Conservation (phyloP, 2,888 invertebrate species). For the Rhabditoides inermis region DNA sequence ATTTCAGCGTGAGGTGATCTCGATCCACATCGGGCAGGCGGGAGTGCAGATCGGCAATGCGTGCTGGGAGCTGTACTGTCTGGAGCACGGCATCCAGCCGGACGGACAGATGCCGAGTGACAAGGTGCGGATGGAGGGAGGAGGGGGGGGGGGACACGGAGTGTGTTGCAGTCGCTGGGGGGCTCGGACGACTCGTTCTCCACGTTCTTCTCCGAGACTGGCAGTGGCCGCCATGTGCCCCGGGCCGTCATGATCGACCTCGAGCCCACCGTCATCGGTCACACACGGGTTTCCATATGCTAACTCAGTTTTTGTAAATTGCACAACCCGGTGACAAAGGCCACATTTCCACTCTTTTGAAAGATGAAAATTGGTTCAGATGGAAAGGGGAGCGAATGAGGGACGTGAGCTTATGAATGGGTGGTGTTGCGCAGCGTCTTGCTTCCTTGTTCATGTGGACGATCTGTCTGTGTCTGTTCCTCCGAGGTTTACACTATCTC, state of each 20-base stretch:
- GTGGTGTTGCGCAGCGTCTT: no score
- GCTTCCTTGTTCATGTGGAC: no score
- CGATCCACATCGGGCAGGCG: slow-evolving; percentile 42
- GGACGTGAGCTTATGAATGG: no score
- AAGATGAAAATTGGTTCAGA: no score
- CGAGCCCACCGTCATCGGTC: slow-evolving; percentile 87
- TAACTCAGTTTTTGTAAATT: no score
- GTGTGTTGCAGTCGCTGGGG: slow-evolving; percentile 50
- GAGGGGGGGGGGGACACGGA: no score
- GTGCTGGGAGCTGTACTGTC: slow-evolving; percentile 60
- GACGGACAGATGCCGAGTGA: slow-evolving; percentile 44
- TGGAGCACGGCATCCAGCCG: slow-evolving; percentile 59
- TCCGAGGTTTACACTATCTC: no score
- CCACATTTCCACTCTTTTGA: no score
- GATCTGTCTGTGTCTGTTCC: no score
- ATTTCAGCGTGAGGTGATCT: slow-evolving; percentile 43
- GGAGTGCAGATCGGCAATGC: slow-evolving; percentile 54
- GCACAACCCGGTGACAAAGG: no score
- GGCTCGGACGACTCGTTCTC: slow-evolving; percentile 78
- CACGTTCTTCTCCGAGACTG: slow-evolving; percentile 73
- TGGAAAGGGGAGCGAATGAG: no score
- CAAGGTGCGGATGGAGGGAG: slow-evolving; percentile 8
- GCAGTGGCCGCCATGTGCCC: slow-evolving; percentile 89
- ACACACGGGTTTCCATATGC: no score
- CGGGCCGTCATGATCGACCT: slow-evolving; percentile 88